These are phyloP conservation scores for Drosophila mojavensis DNA, from an alignment of 1,140 invertebrate genomes.

Conservation along the genomic window DNA sequence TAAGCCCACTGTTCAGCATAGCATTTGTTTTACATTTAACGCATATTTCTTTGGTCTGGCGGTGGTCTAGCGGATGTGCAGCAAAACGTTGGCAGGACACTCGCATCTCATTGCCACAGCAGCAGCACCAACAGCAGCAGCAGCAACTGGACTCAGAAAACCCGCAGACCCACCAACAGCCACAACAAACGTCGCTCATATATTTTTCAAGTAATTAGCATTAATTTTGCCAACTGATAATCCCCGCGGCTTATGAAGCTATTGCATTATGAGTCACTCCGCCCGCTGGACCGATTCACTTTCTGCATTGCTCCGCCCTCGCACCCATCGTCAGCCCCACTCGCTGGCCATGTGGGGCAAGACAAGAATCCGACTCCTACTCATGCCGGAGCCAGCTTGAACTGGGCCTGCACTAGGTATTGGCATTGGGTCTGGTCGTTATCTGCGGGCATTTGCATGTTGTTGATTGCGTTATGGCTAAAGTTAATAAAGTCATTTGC, in stretches of 20 bases:
- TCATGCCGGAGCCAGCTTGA: not conserved
- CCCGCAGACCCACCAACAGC: not conserved
- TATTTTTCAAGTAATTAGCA: conserved; percentile 83
- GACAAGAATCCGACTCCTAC: not conserved
- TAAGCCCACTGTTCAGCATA: conserved; percentile 50
- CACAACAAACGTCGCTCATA: conserved; percentile 55
- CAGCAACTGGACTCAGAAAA: not conserved
- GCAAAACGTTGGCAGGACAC: conserved; percentile 51
- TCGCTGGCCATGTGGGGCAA: conserved; percentile 15
- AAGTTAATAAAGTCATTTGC: conserved; percentile 83
- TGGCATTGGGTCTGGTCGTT: conserved; percentile 33
- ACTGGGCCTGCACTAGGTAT: conserved; percentile 2
- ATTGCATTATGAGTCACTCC: conserved; percentile 8
- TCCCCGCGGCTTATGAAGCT: conserved; percentile 52
- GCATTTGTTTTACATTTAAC: conserved; percentile 76
- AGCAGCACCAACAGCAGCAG: no score
- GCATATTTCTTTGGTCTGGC: conserved; percentile 50
- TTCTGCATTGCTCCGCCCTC: not conserved
- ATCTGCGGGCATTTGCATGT: conserved; percentile 51
- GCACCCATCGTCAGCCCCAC: not conserved
- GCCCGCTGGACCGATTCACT: conserved; percentile 19
- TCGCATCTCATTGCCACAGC: conserved; percentile 38
- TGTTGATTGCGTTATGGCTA: conserved; percentile 71
- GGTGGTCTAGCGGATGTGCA: conserved; percentile 57
- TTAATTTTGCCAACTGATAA: conserved; percentile 83